These are phyloP conservation scores for Triplophysa bombifrons DNA, from an alignment of 2,797 vertebrate species.

Conservation along the genomic window DNA sequence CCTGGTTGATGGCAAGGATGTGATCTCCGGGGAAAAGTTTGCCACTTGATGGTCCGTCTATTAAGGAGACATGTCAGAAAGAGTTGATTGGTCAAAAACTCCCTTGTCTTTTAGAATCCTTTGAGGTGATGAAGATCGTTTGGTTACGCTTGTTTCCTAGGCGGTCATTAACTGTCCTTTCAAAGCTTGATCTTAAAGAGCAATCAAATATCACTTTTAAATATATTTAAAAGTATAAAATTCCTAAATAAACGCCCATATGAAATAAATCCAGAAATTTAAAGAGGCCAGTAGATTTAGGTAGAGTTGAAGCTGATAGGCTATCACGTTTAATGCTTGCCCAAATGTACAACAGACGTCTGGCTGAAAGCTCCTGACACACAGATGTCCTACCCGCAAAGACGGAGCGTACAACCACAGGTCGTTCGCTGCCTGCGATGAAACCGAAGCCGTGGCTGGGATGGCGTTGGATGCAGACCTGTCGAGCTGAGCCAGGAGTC, in stretches of 20 bases:
- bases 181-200: neutral
- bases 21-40: conserved; percentile 96
- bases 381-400: conserved; percentile 82
- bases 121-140: neutral
- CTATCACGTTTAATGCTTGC: conserved; percentile 44
- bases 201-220: neutral
- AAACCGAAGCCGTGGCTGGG: conserved; percentile 93
- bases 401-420: conserved; percentile 95
- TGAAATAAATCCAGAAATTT: neutral
- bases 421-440: conserved; percentile 92
- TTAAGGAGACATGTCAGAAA: conserved; percentile 45
- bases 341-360: conserved; percentile 43
- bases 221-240: neutral
- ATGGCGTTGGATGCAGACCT: conserved; percentile 91
- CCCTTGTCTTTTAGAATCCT: conserved; percentile 12
- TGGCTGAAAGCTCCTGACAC: conserved; percentile 46
- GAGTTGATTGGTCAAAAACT: conserved; percentile 4
- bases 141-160: neutral
- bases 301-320: conserved; percentile 43
- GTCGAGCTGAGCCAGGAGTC: conserved; percentile 89
- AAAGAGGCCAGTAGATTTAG: conserved; percentile 3
- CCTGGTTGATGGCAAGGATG: conserved; percentile 95
- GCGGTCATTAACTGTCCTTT: neutral
- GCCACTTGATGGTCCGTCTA: conserved; percentile 95
- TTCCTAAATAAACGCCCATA: neutral